Percentiles rank a stretch among this genome's conserved stretches.
Evolutionary conservation across 1,140 invertebrate genomes (phyloP).

Genomic region (Popillia japonica): DNA sequence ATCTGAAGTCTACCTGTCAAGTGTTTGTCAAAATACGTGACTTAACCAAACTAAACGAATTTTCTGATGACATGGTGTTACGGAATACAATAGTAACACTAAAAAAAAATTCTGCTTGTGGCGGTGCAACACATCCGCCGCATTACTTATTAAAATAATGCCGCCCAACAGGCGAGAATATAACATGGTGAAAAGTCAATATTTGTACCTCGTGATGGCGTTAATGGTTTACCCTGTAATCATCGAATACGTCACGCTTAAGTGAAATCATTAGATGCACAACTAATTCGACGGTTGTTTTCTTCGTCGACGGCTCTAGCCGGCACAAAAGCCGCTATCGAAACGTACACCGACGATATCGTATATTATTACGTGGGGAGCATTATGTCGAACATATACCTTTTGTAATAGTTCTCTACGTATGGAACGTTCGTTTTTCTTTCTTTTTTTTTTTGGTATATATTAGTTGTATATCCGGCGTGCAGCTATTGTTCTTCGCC

Average conservation of each 20-base stretch:
- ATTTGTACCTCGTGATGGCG: not conserved
- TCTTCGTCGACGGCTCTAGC: not conserved
- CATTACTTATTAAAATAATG: no score
- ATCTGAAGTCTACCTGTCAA: no score
- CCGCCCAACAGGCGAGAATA: no score
- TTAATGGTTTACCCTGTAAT: not conserved
- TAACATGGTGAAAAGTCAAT: not conserved
- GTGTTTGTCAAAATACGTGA: no score
- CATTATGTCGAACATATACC: not conserved
- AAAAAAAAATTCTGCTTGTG: no score
- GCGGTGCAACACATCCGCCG: no score
- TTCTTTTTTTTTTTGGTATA: not conserved
- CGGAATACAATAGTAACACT: no score
- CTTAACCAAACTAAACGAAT: no score
- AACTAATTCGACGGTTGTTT: not conserved
- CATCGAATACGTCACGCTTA: slow-evolving; percentile 14
- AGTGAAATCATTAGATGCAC: slow-evolving; percentile 1
- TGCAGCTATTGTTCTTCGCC: not conserved
- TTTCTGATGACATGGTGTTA: no score
- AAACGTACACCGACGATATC: not conserved
- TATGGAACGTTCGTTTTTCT: slow-evolving; percentile 2
- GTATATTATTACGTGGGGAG: slow-evolving; percentile 6
- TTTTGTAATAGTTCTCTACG: not conserved
- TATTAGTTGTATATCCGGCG: slow-evolving; percentile 11
- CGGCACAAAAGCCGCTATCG: not conserved